Evolutionary conservation across 2,888 invertebrate species (phyloP).

Genomic region (Scaptomyza caliginosa): DNA sequence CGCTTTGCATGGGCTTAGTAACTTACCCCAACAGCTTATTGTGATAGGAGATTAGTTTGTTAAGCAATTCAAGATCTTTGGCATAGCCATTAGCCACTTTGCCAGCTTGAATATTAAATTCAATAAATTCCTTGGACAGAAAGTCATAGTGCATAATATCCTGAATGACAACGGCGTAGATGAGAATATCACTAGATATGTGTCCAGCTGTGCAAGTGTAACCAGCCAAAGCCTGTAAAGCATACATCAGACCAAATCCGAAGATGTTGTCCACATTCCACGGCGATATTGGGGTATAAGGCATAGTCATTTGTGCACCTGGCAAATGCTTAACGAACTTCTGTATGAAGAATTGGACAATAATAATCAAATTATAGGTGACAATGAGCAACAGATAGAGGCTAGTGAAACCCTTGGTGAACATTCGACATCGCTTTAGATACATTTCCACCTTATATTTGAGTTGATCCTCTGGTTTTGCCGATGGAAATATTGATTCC

Average conservation of each 20-base stretch:
- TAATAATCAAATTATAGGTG: constrained; percentile 69
- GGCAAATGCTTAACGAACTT: constrained; percentile 33
- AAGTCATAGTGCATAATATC: constrained; percentile 81
- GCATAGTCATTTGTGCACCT: constrained; percentile 51
- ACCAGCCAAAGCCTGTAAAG: constrained; percentile 60
- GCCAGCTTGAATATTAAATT: constrained; percentile 10
- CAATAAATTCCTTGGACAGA: constrained; percentile 44
- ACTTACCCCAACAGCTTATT: constrained; percentile 44
- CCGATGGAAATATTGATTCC: constrained; percentile 57
- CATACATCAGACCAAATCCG: constrained; percentile 63
- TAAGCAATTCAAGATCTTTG: constrained; percentile 24
- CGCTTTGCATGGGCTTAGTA: not conserved
- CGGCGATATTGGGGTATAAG: constrained; percentile 62
- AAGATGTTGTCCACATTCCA: constrained; percentile 62
- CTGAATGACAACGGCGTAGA: constrained; percentile 75
- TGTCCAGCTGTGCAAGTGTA: constrained; percentile 69
- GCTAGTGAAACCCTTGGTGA: constrained; percentile 58
- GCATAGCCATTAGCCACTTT: not conserved
- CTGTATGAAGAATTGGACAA: constrained; percentile 51
- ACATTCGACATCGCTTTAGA: constrained; percentile 33
- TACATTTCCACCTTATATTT: constrained; percentile 43
- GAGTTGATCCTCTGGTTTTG: constrained; percentile 14
- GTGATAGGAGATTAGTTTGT: constrained; percentile 47
- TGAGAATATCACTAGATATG: constrained; percentile 74
- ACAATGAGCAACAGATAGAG: constrained; percentile 73